phyloP scores from a whole-genome alignment of 2,888 invertebrate species.

The Dynastes maya region DNA sequence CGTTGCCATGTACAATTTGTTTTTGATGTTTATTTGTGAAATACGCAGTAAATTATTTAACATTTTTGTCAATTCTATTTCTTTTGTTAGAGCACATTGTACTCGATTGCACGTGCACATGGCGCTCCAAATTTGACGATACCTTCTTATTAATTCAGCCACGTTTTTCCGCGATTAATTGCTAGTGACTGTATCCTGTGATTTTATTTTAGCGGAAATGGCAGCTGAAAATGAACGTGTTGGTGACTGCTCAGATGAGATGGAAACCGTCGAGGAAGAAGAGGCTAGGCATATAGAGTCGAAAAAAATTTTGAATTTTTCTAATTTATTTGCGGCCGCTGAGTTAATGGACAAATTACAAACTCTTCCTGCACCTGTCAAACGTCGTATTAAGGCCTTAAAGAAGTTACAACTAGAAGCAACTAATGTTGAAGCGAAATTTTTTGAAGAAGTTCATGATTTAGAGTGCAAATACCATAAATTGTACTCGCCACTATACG shows the following conservation, averaged over 20 bases:
- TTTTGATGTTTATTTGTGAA: constrained; percentile 55
- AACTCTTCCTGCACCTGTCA: constrained; percentile 82
- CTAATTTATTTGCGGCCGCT: constrained; percentile 75
- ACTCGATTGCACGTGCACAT: constrained; percentile 49
- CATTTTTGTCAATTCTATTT: constrained; percentile 53
- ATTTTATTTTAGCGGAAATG: constrained; percentile 78
- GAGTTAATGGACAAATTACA: constrained; percentile 46
- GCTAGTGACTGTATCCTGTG: constrained; percentile 32
- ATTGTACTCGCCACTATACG: constrained; percentile 84
- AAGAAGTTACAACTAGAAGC: constrained; percentile 90
- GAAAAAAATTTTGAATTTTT: constrained; percentile 72
- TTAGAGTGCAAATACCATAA: constrained; percentile 93
- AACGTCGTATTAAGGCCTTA: constrained; percentile 86
- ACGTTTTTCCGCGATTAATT: constrained; percentile 42
- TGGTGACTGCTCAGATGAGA: constrained; percentile 78
- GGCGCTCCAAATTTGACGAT: constrained; percentile 48
- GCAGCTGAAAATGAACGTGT: constrained; percentile 78
- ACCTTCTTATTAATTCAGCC: constrained; percentile 34
- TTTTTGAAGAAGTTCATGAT: constrained; percentile 94
- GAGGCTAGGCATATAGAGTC: constrained; percentile 59
- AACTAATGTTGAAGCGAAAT: constrained; percentile 82
- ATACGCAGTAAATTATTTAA: constrained; percentile 53
- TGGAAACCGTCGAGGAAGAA: constrained; percentile 76
- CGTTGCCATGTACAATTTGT: constrained; percentile 53
- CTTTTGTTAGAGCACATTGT: constrained; percentile 55